Conservation (phyloP, 2,113 vertebrate genomes). For the Siniperca knerii region DNA sequence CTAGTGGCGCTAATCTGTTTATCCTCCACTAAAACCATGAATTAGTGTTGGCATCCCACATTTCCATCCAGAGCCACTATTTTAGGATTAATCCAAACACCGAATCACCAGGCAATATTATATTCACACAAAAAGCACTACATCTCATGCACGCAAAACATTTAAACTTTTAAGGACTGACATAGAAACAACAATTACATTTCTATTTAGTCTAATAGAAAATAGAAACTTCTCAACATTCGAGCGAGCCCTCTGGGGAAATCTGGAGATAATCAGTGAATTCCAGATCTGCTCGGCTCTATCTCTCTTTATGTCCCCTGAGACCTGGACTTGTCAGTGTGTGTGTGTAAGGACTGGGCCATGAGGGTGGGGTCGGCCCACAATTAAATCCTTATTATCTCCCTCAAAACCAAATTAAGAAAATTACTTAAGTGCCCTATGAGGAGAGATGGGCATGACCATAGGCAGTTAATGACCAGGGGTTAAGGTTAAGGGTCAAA, state of each 20-base stretch:
- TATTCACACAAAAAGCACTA: neutral
- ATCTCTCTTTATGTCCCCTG: conserved; percentile 58
- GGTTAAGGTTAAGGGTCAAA: conserved; percentile 63
- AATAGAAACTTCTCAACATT: conserved; percentile 50
- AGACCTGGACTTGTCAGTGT: conserved; percentile 55
- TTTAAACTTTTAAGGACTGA: conserved; percentile 40
- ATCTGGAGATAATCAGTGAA: conserved; percentile 78
- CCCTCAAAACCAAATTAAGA: conserved; percentile 70
- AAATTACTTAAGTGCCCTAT: conserved; percentile 72
- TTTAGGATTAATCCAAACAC: conserved; percentile 15
- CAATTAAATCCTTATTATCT: conserved; percentile 77
- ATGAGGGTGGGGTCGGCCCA: conserved; percentile 37
- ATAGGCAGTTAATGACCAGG: conserved; percentile 33
- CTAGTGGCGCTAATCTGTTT: neutral
- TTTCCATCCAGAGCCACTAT: neutral
- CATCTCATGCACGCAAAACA: neutral
- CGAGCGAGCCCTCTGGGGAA: conserved; percentile 65
- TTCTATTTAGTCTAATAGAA: conserved; percentile 50
- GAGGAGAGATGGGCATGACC: conserved; percentile 54
- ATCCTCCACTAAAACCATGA: neutral
- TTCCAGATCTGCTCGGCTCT: conserved; percentile 65
- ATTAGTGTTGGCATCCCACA: neutral
- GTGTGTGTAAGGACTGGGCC: conserved; percentile 10
- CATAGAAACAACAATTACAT: conserved; percentile 41
- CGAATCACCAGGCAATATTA: neutral